Conservation (phyloP, 2,113 vertebrate species). For the Otus sunia region DNA sequence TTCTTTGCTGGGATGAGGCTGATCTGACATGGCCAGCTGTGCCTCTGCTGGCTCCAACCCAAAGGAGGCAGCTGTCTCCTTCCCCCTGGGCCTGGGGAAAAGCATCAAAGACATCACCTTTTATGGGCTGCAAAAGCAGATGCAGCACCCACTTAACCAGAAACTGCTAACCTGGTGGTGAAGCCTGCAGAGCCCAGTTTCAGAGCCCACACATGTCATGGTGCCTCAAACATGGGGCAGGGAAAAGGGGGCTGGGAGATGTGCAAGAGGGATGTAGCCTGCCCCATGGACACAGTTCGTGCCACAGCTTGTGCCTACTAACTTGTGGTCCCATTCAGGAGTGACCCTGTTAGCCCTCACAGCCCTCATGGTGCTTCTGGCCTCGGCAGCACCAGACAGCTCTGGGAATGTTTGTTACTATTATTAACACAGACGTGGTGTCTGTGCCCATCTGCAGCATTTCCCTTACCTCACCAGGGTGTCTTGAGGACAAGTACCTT, state of each 20-base stretch:
- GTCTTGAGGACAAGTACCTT: constrained; percentile 2
- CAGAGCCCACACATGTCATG: neutral
- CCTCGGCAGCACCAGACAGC: neutral
- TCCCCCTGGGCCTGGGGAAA: neutral
- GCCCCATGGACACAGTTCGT: fast-evolving
- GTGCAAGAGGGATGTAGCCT: neutral
- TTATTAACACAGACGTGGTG: neutral
- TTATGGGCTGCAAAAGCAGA: neutral
- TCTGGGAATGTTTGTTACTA: neutral
- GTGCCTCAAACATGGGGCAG: neutral
- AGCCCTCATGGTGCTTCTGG: neutral
- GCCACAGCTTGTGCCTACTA: neutral
- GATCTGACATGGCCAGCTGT: fast-evolving
- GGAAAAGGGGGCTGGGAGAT: neutral
- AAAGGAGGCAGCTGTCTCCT: neutral
- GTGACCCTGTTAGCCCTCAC: neutral
- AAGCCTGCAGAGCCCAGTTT: neutral
- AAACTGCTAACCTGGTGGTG: neutral
- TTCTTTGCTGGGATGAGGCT: neutral
- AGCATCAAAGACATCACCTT: neutral
- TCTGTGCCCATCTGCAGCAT: neutral
- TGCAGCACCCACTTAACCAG: neutral
- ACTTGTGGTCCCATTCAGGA: neutral
- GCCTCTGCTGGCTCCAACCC: neutral
- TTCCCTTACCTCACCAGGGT: neutral